These are phyloP conservation scores for Pygoscelis adeliae DNA, from an alignment of 2,113 vertebrate species.

Conservation along the genomic window DNA sequence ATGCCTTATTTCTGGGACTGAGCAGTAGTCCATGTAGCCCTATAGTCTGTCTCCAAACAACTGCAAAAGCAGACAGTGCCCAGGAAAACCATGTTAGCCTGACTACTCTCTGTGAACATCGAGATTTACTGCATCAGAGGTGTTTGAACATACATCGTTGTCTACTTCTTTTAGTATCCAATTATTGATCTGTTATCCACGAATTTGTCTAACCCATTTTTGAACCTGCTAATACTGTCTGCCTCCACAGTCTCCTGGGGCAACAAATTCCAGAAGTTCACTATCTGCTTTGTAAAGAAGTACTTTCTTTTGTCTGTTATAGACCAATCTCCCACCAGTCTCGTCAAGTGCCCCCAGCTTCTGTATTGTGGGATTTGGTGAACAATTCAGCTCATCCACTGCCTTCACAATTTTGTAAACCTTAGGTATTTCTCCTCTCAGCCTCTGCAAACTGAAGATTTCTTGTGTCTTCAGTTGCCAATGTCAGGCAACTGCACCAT, in stretches of 20 bases:
- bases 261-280: not conserved
- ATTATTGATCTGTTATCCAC: not conserved
- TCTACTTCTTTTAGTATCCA: not conserved
- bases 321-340: not conserved
- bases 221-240: not conserved
- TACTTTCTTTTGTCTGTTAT: not conserved
- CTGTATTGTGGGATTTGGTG: not conserved
- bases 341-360: not conserved
- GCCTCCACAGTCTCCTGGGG: not conserved
- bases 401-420: not conserved
- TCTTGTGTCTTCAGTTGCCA: not conserved
- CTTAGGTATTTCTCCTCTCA: not conserved
- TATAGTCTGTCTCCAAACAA: not conserved
- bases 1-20: not conserved
- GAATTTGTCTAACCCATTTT: not conserved
- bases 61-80: not conserved
- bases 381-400: not conserved
- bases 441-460: not conserved
- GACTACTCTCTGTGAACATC: not conserved
- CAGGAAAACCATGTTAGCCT: not conserved
- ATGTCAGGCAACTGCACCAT: not conserved
- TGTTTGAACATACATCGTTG: fast-evolving
- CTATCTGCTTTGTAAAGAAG: not conserved
- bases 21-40: not conserved
- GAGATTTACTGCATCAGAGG: not conserved